These are phyloP conservation scores for Hermaeophaga mercurialis DNA, from an alignment of 2,888 invertebrate genomes.

Conservation along the genomic window DNA sequence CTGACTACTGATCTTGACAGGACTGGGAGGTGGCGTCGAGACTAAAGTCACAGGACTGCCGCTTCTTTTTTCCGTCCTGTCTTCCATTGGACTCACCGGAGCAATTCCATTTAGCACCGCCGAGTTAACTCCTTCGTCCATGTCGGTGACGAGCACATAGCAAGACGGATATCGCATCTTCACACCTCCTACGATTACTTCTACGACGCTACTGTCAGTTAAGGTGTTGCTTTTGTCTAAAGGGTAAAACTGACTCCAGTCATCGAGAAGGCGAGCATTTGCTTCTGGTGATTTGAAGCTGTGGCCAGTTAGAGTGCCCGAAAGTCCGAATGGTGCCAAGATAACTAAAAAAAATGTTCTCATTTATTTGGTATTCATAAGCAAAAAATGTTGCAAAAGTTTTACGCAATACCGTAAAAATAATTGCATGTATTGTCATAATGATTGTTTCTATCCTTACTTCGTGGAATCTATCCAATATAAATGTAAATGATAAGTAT, in stretches of 20 bases:
- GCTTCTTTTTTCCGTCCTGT: constrained; percentile 30
- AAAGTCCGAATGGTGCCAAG: constrained; percentile 92
- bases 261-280: constrained; percentile 81
- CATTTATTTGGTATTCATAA: too few species aligned
- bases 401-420: too few species aligned
- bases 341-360: constrained; percentile 70
- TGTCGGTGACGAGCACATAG: constrained; percentile 89
- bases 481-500: too few species aligned
- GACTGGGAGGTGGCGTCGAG: constrained; percentile 59
- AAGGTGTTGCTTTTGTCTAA: constrained; percentile 67
- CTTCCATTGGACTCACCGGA: constrained; percentile 17
- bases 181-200: constrained; percentile 77
- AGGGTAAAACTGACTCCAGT: constrained; percentile 96
- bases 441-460: too few species aligned
- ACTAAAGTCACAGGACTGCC: constrained; percentile 45
- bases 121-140: constrained; percentile 69
- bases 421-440: too few species aligned
- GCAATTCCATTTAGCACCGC: constrained; percentile 35
- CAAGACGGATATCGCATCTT: constrained; percentile 95
- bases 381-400: too few species aligned
- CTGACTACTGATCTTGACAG: constrained; percentile 54
- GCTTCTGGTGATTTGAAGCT: constrained; percentile 72
- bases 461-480: too few species aligned
- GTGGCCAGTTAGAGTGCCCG: constrained; percentile 89
- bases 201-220: constrained; percentile 61